Evolutionary conservation across 1,140 invertebrate species (phyloP), one percentile per base, ranked within the genome.

Genomic region (Drosophila neocordata): DNA sequence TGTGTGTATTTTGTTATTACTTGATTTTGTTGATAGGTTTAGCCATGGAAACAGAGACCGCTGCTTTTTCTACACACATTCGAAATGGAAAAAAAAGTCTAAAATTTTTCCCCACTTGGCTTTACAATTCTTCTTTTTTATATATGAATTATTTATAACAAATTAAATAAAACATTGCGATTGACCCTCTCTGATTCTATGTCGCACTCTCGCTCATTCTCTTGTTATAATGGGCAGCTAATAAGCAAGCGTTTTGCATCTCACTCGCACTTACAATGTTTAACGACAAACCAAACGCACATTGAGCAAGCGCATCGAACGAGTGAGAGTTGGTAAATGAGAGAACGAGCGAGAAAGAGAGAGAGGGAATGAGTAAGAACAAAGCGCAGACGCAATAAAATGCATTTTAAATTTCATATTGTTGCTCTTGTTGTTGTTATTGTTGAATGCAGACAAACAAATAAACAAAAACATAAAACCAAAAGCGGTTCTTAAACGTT

Each of bases 391-490:
- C 41, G 41, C 41, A 48, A 48, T 20, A 48, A 48, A 48, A 48
- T 48, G 41, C 41, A 48, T 20, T 31, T 48, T 48, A 48, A 48
- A 48, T 48, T 48, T 48, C 41, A 48, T 48, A 48, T 48, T 48
- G 37, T 38, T 38, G 37, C 37, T 38, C 13, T 38, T 38, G 37
- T 38, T 38, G 37, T 38, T 38, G 37, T 38, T 38, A 38, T 38
- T 38, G 41, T 48, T 48, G 41, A 48, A 48, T 48, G 41, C 41
- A 48, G 41, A 48, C 41, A 48, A 48, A 48, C 41, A 48, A 48
- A 48, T 48, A 48, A 48, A 48, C 41, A 48, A 20, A 48, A 48
- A 48, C 41, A 48, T 1, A 20, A 18, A 20, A 11, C 41, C 15
- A 48, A 48, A 20, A 20, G 41, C 41, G 41, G 41, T 20, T 18